Evolutionary conservation across 2,888 invertebrate genomes (phyloP).

Genomic region (Drosophila pseudotalamancana): DNA sequence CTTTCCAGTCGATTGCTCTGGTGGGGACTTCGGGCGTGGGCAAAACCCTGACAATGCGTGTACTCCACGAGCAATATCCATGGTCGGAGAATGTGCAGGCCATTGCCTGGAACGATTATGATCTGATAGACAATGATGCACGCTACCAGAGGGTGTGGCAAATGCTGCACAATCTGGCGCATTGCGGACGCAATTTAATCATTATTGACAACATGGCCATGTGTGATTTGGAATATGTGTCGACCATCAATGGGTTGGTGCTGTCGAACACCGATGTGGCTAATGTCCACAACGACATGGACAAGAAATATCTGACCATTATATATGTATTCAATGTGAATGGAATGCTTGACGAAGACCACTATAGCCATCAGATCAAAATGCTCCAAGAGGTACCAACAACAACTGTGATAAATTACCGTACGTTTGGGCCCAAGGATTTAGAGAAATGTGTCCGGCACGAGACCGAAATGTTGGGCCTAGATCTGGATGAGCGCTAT

Average conservation of each 20-base stretch:
- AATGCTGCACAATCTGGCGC: conserved; percentile 56
- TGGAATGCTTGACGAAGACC: conserved; percentile 37
- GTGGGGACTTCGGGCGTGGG: conserved; percentile 81
- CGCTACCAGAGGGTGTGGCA: conserved; percentile 38
- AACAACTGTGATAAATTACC: conserved; percentile 70
- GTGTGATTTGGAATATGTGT: conserved; percentile 58
- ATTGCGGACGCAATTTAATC: conserved; percentile 82
- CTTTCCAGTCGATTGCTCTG: conserved; percentile 69
- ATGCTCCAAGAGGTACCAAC: conserved; percentile 40
- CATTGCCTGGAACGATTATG: conserved; percentile 68
- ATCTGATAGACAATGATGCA: conserved; percentile 3
- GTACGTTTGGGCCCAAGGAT: conserved; percentile 59
- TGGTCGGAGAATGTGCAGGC: conserved; percentile 81
- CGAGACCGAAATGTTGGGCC: conserved; percentile 57
- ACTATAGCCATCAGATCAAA: conserved; percentile 37
- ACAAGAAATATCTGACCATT: conserved; percentile 60
- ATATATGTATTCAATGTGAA: conserved; percentile 80
- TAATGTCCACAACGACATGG: background rate
- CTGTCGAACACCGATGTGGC: conserved; percentile 9
- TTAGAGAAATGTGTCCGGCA: conserved; percentile 73
- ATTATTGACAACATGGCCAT: conserved; percentile 79
- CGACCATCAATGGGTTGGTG: conserved; percentile 56
- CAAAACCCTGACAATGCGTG: conserved; percentile 74
- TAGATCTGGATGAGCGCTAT: conserved; percentile 51
- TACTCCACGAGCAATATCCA: conserved; percentile 71